Conservation (phyloP, 2,797 vertebrate genomes). For the Lindbergichthys nudifrons region DNA sequence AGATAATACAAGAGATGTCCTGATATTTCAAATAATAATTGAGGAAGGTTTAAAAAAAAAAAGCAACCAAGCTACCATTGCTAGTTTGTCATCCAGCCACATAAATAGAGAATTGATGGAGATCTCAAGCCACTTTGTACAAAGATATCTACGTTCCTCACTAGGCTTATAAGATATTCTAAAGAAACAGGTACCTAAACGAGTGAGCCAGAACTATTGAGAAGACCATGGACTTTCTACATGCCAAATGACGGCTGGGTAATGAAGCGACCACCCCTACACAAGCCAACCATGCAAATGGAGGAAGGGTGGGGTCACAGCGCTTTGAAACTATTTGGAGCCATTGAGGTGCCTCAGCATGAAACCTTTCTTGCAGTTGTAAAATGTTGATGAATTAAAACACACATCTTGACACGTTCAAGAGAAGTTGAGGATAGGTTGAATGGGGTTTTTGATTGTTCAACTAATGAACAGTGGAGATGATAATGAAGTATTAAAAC, state of each 20-base stretch:
- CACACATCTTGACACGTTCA: neutral
- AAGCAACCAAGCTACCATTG: too few species aligned
- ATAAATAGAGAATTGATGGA: too few species aligned
- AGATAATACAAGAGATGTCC: neutral
- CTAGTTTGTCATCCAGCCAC: too few species aligned
- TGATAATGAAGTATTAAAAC: neutral
- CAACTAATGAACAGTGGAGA: neutral
- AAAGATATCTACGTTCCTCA: too few species aligned
- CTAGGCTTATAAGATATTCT: neutral
- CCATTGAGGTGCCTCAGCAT: conserved; percentile 6
- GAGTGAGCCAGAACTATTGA: neutral
- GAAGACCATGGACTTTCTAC: neutral
- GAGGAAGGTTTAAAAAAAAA: too few species aligned
- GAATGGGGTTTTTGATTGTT: neutral
- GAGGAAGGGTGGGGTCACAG: neutral
- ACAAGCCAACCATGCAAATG: neutral
- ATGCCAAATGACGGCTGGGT: neutral
- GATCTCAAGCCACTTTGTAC: too few species aligned
- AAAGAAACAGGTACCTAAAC: neutral
- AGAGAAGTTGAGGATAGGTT: neutral
- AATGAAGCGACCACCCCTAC: neutral
- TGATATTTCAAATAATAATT: too few species aligned
- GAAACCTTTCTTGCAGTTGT: neutral
- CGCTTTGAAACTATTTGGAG: conserved; percentile 23
- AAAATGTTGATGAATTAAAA: conserved; percentile 1